Evolutionary conservation across 2,797 vertebrate genomes (phyloP), one percentile per base, ranked within the genome.

Genomic region (Phataginus tricuspis): DNA sequence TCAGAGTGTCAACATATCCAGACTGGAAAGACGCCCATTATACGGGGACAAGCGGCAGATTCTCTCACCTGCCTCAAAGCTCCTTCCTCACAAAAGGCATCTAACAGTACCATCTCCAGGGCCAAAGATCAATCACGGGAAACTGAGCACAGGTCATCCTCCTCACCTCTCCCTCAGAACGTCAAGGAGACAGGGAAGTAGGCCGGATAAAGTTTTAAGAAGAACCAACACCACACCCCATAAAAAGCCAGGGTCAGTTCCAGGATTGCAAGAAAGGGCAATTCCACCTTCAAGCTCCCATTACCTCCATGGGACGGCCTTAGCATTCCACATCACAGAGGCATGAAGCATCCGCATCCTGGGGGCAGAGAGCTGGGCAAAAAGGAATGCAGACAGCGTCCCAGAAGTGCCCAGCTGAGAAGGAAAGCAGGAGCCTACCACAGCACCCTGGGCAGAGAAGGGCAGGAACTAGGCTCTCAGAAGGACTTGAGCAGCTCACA

Each of bases 351-450:
- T 96, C 66, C 10, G 3, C 71, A 75, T 91, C 78, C 90, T n/a
- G 57, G 86, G 53, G 95, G 95, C 95, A 87, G 64, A 95, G 8
- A 96, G 57, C 8, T 53, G 75, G 95, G 69, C 91, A 94, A 96
- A 98, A 96, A 97, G 92, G 96, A 98, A 98, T 97, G 95, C 71
- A 96, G 86, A 94, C 39, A 18, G 94, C 79, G 96, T 97, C 97
- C 84, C 86, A 96, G 90, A 96, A 97, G 79, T 89, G 29, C 90
- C 68, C 23, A 1, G 72, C 75, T 57, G 21, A 94, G 71, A 86
- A 96, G 71, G 87, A 97, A 96, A 84, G 85, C 78, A 74, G 90
- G 13, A 45, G 83, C 78, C 93, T 51, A 92, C 85, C 92, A 96
- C 80, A 94, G 88, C 63, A 96, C 96, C 90, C 92, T 86, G 89